Base-by-base conservation (phyloP, 2,113 vertebrate species). In the Boulengeromyrus knoepffleri region DNA sequence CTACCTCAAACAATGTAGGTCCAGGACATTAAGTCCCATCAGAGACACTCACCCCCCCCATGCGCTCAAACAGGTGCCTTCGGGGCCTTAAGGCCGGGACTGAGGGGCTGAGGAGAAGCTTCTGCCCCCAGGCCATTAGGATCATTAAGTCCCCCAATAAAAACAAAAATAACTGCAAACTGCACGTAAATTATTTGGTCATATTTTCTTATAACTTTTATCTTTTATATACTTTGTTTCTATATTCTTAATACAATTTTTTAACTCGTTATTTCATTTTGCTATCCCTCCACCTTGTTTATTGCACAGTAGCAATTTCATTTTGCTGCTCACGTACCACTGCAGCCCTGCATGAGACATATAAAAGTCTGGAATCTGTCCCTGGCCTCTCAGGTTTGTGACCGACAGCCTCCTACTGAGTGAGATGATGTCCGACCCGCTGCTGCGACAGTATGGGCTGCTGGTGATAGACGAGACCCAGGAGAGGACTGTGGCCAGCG, bases 401-500 rank as follows among this genome's bases (percentile, higher is more conserved):
- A 98, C 97, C 0, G 99, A 99, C 53, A 93, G 96, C 45, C 95
- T 98, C n/a, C 96, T 99, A 58, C 94, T 99, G 83, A 96, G 97
- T 89, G 99, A 99, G 91, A 96, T 99, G 96, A 98, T 97, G 93
- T 99, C 98, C 0, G 97, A 97, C 89, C 97, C 96, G 0, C 96
- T 98, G 92, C 94, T 97, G 90, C 97, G 96, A 62, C 95, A 96
- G 93, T 98, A 97, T 0, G 95, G 96, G 0, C 94, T 98, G 1
- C 94, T 99, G 90, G 96, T 99, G 45, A 88, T 99, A 94, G 99
- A 99, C 0, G 99, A 99, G 94, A 95, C 92, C 0, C 98, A 99
- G 95, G 97, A 99, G 92, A 97, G 97, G 6, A 98, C 97, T 0
- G 95, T 99, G 83, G 93, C 98, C 91, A 98, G 97, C 0, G 99